These are phyloP conservation scores for Drosophila takahashii DNA, from an alignment of 1,140 invertebrate genomes.

Conservation along the genomic window DNA sequence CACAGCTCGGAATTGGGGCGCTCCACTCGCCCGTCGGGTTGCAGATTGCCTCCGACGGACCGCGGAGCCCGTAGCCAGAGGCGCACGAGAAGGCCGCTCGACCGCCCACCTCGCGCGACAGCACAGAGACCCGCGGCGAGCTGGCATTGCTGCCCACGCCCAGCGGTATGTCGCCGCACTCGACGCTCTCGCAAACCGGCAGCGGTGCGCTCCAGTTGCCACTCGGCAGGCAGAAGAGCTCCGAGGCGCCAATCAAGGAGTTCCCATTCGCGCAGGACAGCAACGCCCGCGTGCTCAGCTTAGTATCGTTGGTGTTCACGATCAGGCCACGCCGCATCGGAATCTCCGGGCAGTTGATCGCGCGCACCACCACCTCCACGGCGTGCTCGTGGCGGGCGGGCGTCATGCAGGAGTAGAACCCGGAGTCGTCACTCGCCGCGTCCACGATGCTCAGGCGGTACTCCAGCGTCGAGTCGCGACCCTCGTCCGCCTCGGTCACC, in stretches of 20 bases:
- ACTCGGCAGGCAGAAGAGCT: conserved; percentile 90
- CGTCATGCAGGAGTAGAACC: conserved; percentile 92
- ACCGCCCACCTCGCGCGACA: conserved; percentile 91
- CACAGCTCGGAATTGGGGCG: conserved; percentile 89
- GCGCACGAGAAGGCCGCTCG: conserved; percentile 92
- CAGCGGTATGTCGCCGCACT: conserved; percentile 90
- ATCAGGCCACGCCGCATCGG: conserved; percentile 89
- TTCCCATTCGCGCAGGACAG: conserved; percentile 94
- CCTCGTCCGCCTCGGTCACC: conserved; percentile 92
- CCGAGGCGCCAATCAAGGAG: conserved; percentile 90
- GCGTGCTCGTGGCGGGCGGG: conserved; percentile 92
- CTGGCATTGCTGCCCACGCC: conserved; percentile 85
- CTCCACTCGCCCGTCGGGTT: conserved; percentile 92
- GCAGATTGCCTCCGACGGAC: conserved; percentile 90
- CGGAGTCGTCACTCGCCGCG: conserved; percentile 92
- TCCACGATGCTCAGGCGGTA: conserved; percentile 92
- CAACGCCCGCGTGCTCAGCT: conserved; percentile 90
- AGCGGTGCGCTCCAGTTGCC: conserved; percentile 93
- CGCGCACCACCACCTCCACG: conserved; percentile 92
- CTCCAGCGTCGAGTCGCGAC: conserved; percentile 91
- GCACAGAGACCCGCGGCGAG: conserved; percentile 88
- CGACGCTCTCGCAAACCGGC: conserved; percentile 93
- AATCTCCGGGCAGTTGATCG: conserved; percentile 90
- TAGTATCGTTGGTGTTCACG: conserved; percentile 89
- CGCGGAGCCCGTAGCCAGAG: conserved; percentile 91